A percentile compares a stretch with the other conserved stretches of the same genome.
These are phyloP conservation scores for Sebastes trivittatus DNA, from an alignment of 2,797 vertebrate species.

Conservation along the genomic window DNA sequence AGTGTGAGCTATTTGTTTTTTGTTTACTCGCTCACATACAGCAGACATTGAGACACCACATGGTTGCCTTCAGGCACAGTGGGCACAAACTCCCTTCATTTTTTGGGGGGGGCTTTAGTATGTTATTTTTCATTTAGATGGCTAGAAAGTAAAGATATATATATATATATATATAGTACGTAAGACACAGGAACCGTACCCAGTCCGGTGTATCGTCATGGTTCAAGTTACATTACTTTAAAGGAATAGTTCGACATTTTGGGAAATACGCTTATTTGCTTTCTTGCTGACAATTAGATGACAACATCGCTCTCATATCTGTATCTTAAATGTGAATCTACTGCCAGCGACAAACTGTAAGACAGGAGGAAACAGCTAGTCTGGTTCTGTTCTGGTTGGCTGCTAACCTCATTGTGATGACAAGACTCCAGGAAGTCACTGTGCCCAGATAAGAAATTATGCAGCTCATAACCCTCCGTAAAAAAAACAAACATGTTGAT, in stretches of 20 bases:
- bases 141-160: neutral
- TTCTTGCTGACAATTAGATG: too few relatives aligned
- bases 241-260: too few relatives aligned
- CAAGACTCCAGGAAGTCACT: too few relatives aligned
- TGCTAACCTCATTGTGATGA: neutral
- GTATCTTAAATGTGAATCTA: neutral
- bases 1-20: slow-evolving; percentile 62
- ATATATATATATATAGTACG: too few relatives aligned
- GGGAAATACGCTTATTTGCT: too few relatives aligned
- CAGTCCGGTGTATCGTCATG: neutral
- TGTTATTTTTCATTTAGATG: slow-evolving; percentile 19
- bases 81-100: neutral
- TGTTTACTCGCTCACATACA: slow-evolving; percentile 50
- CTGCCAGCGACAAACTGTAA: neutral
- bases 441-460: too few relatives aligned
- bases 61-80: slow-evolving; percentile 16
- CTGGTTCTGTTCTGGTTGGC: neutral
- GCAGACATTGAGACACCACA: slow-evolving; percentile 19
- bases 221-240: neutral
- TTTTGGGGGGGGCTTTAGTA: neutral
- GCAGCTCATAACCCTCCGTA: neutral
- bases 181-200: neutral
- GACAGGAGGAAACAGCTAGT: neutral
- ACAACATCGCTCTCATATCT: too few relatives aligned
- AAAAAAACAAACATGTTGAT: neutral